Evolutionary conservation across 2,888 invertebrate species (phyloP).

Genomic region (Dusona sp.): DNA sequence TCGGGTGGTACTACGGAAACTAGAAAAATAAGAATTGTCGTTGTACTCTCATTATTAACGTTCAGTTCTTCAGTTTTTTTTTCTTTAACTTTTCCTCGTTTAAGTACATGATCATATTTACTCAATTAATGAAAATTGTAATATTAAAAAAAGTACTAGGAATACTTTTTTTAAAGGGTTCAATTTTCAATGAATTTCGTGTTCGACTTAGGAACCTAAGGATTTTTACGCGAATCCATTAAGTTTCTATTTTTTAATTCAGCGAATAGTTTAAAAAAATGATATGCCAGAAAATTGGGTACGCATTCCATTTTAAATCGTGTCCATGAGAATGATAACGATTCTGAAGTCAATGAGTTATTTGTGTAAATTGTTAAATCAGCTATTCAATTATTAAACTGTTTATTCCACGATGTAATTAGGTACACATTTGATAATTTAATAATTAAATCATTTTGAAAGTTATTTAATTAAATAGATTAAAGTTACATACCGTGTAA

Average conservation of each 20-base stretch:
- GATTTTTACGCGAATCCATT: neutral
- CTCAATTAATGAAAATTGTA: too few species aligned
- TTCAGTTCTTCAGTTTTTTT: too few species aligned
- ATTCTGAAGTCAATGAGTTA: too few species aligned
- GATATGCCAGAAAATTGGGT: too few species aligned
- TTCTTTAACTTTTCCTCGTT: too few species aligned
- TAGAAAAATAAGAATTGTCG: neutral
- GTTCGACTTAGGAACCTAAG: neutral
- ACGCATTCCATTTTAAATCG: too few species aligned
- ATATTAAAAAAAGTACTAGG: too few species aligned
- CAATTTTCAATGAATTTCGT: neutral
- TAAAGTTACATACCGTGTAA: slow-evolving; percentile 87
- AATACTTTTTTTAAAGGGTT: neutral
- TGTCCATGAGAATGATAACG: too few species aligned
- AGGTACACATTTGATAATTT: neutral
- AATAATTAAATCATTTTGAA: neutral
- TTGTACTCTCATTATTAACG: too few species aligned
- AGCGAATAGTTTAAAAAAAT: neutral
- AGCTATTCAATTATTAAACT: neutral
- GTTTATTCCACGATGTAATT: neutral
- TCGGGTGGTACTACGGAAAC: too few species aligned
- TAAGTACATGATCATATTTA: too few species aligned
- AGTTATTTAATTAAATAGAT: neutral
- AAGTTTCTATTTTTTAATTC: too few species aligned
- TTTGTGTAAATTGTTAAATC: neutral